Base-by-base conservation (phyloP, 2,113 vertebrate genomes). In the Anarrhichthys ocellatus region DNA sequence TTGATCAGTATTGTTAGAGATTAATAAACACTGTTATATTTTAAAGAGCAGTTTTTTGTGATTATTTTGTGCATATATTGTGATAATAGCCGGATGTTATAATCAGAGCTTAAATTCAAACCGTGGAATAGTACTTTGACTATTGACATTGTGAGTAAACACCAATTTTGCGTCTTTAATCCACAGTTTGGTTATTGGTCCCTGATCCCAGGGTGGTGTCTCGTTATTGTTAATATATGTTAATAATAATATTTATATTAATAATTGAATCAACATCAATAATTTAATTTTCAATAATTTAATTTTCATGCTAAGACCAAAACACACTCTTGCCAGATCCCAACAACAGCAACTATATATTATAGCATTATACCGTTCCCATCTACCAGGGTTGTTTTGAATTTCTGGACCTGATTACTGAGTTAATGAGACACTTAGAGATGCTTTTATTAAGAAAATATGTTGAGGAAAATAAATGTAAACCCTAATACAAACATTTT, bases 371-470 rank as follows among this genome's bases (percentile, higher is more conserved):
- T 76, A 15, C 4, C 2, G 61, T 34, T 75, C 17, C 27, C 52
- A 73, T 73, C 18, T 32, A n/a, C 13, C 22, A 24, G 32, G 62
- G 36, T 42, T 70, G 36, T 71, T 82, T 82, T 76, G 65, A 88
- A 78, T 76, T 40, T 62, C 34, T 4, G 13, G 40, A 66, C 0
- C 0, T 54, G 50, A 73, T 82, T 84, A 0, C 8, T 0, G 40
- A 52, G 62, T 76, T 82, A 73, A 64, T 80, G 72, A 27, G 40
- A 46, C 40, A 78, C 61, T 83, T 34, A 32, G 9, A 56, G 11
- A 86, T 13, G 27, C 62, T 82, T 78, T 73, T 54, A 61, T 69
- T 74, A 52, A 80, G 63, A 82, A 79, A 81, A 79, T 70, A 50
- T 70, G 38, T 38, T 68, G 48, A 63, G 52, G 13, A 63, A 77